A percentile compares a stretch with the other conserved stretches of the same genome.
These are phyloP conservation scores for Sicus ferrugineus DNA, from an alignment of 2,888 invertebrate species.

Conservation along the genomic window DNA sequence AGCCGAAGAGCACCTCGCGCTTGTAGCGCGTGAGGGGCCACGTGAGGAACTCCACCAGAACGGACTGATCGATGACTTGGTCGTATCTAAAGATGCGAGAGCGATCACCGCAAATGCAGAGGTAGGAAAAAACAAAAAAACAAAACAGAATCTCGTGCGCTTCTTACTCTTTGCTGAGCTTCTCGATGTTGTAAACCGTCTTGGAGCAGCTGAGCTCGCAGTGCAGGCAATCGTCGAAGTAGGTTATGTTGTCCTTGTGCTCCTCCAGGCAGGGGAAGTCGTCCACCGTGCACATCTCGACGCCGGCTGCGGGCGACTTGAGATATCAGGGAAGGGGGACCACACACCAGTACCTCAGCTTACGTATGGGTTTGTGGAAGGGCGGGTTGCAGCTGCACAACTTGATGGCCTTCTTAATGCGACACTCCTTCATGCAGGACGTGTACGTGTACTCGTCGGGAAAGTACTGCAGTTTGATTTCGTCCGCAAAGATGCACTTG, in stretches of 20 bases:
- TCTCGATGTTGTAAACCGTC: slow-evolving; percentile 79
- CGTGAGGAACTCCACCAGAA: slow-evolving; percentile 71
- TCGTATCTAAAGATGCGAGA: slow-evolving; percentile 42
- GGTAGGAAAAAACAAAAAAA: no score
- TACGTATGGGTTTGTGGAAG: slow-evolving; percentile 72
- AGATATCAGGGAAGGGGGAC: no score
- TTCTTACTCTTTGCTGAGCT: slow-evolving; percentile 71
- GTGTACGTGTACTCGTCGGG: slow-evolving; percentile 75
- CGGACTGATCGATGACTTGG: slow-evolving; percentile 50
- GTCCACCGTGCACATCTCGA: slow-evolving; percentile 68
- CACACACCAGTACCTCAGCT: no score
- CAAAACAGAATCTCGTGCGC: background rate
- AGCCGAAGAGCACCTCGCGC: slow-evolving; percentile 82
- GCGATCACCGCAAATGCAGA: no score
- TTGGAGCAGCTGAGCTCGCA: slow-evolving; percentile 80
- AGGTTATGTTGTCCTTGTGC: slow-evolving; percentile 67
- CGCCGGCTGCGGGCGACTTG: background rate
- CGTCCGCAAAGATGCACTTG: slow-evolving; percentile 76
- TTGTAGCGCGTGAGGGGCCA: slow-evolving; percentile 77
- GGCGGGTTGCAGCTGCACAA: slow-evolving; percentile 77
- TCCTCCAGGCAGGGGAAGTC: slow-evolving; percentile 71
- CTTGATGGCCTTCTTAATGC: slow-evolving; percentile 68
- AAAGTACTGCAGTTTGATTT: slow-evolving; percentile 68
- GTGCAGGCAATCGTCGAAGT: slow-evolving; percentile 69
- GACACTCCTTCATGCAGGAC: slow-evolving; percentile 77